Percentiles rank a stretch among this genome's conserved stretches.
Conservation (phyloP, 1,140 invertebrate genomes). For the Reticulitermes speratus region DNA sequence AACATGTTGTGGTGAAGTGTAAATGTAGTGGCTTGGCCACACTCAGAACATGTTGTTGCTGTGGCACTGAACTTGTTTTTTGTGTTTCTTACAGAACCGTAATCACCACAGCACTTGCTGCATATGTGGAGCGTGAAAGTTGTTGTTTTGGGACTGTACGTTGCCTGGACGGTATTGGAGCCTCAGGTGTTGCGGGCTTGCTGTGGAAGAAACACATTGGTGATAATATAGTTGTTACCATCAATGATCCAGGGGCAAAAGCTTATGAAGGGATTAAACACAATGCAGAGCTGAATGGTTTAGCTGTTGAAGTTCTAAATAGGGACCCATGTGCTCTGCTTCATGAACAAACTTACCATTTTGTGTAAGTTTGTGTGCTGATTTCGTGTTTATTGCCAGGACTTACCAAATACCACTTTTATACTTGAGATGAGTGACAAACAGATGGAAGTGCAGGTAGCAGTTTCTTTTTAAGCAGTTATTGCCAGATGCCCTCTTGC, state of each 20-base stretch:
- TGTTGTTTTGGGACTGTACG: conserved; percentile 35
- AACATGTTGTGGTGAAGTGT: not conserved
- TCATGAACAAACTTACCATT: conserved; percentile 37
- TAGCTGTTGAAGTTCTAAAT: conserved; percentile 33
- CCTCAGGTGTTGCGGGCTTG: conserved; percentile 42
- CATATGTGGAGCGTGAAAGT: conserved; percentile 34
- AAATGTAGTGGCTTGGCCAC: not conserved
- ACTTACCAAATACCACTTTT: no score
- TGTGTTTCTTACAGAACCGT: not conserved
- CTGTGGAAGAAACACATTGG: conserved; percentile 41
- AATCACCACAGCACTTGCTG: conserved; percentile 33
- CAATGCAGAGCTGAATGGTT: conserved; percentile 33
- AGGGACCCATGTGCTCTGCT: conserved; percentile 37
- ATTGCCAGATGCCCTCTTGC: no score
- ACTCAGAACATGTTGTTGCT: not conserved
- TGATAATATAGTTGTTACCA: conserved; percentile 39
- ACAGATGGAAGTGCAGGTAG: no score
- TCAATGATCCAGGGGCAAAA: conserved; percentile 36
- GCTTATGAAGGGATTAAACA: conserved; percentile 36
- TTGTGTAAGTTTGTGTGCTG: conserved; percentile 36
- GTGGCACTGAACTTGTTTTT: not conserved
- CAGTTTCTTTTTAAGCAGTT: no score
- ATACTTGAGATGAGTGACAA: no score
- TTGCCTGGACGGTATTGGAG: conserved; percentile 38
- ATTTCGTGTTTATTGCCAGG: not conserved